Evolutionary conservation across 2,113 vertebrate species (phyloP).

Genomic region (Solea solea): DNA sequence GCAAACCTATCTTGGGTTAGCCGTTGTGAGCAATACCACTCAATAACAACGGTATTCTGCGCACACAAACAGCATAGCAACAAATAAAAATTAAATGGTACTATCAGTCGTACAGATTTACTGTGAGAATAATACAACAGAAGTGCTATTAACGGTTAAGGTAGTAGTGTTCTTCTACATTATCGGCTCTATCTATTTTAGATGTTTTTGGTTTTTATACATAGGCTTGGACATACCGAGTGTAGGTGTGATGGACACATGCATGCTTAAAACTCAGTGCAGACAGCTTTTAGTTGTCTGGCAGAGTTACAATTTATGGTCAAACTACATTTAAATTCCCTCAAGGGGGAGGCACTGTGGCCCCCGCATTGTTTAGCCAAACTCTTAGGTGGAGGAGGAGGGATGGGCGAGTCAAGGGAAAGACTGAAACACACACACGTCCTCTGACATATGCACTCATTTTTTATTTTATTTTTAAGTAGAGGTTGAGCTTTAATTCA

Average conservation of each 20-base stretch:
- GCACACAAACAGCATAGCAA: too few relatives aligned
- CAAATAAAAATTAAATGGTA: too few relatives aligned
- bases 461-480: constrained; percentile 30
- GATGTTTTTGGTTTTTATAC: too few relatives aligned
- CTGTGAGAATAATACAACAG: too few relatives aligned
- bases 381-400: constrained; percentile 29
- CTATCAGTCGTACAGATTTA: too few relatives aligned
- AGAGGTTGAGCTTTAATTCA: background rate
- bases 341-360: constrained; percentile 17
- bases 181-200: too few relatives aligned
- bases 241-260: constrained; percentile 7
- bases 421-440: constrained; percentile 2
- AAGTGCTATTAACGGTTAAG: too few relatives aligned
- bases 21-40: too few relatives aligned
- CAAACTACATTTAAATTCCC: constrained; percentile 18
- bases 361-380: constrained; percentile 23
- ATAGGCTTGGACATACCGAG: background rate
- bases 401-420: constrained; percentile 39
- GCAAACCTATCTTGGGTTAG: too few relatives aligned
- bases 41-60: too few relatives aligned
- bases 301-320: constrained; percentile 30
- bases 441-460: constrained; percentile 16
- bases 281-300: constrained; percentile 19
- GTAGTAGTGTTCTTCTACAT: too few relatives aligned
- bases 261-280: constrained; percentile 1